Evolutionary conservation across 2,888 invertebrate species (phyloP), one percentile per base, ranked within the genome.

Genomic region (Polietes domitor): DNA sequence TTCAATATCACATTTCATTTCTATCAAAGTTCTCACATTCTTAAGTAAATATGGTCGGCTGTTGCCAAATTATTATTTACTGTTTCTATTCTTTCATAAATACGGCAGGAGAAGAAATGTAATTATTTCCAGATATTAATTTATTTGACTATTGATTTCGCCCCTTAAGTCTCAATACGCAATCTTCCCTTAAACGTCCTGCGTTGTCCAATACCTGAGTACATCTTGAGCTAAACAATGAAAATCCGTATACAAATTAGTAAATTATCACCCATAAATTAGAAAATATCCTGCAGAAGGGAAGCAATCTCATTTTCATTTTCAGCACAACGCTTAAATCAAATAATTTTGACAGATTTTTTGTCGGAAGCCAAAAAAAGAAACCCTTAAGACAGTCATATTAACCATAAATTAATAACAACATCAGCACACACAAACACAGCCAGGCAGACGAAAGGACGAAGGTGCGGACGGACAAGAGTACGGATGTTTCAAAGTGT

Each of bases 351-450:
- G 47, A 47, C 28, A 68, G 17, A 21, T 58, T 68, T 73, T 78
- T 72, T 24, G 53, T 37, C 12, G 28, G 68, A 68, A 43, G 68
- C 15, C 21, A 65, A 63, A 65, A 21, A 21, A 41, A 24, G 41
- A 43, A 68, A 78, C 65, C 53, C 41, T 78, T 73, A 55, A 43
- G 72, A 72, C 37, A 63, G 41, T 19, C 65, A 47, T 70, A 68
- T 79, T 74, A 79, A 74, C 68, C 79, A 79, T 74, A 74, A 79
- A 79, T 79, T 80, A 80, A 53, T 74, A 79, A 79, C 43, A 68
- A 24, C 65, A 19, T 6, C 15, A 65, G 28, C 28, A 7, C 24
- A 41, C 17, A 70, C 43, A 68, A 19, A 21, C 9, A 17, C 32
- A 9, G 37, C 55, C 26, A 5, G 37, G n/a, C 12, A 50, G 10